phyloP scores from a whole-genome alignment of 2,888 invertebrate species.

The Tinea pellionella region DNA sequence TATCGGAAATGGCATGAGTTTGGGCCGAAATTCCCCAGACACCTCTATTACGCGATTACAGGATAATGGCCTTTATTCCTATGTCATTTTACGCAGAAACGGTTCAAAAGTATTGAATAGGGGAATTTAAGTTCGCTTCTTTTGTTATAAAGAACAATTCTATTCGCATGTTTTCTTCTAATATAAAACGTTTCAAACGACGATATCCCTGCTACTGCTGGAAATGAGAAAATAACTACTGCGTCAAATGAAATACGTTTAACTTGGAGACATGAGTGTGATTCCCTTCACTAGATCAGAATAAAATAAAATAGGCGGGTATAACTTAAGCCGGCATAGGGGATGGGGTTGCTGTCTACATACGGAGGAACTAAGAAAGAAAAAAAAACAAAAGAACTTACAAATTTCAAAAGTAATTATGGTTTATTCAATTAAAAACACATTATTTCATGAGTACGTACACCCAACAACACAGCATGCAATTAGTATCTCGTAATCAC shows the following conservation, averaged over 20 bases:
- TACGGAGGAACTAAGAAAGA: too few relatives aligned
- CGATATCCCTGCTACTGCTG: too few relatives aligned
- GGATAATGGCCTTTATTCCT: constrained; percentile 25
- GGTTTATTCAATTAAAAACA: not conserved
- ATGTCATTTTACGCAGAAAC: constrained; percentile 2
- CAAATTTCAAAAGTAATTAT: not conserved
- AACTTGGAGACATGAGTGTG: too few relatives aligned
- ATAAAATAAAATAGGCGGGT: too few relatives aligned
- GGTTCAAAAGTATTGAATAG: not conserved
- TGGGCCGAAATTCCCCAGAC: constrained; percentile 18
- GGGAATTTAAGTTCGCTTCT: not conserved
- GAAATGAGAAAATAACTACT: too few relatives aligned
- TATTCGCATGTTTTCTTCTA: too few relatives aligned
- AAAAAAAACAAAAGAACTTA: too few relatives aligned
- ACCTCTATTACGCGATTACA: constrained; percentile 30
- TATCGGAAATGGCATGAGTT: constrained; percentile 25
- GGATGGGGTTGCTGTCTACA: too few relatives aligned
- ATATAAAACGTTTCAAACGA: too few relatives aligned
- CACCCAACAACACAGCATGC: not conserved
- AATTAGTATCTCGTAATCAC: not conserved
- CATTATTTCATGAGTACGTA: not conserved
- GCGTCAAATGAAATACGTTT: too few relatives aligned
- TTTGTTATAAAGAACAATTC: not conserved
- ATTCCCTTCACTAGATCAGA: too few relatives aligned
- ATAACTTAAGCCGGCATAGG: too few relatives aligned